phyloP scores from a whole-genome alignment of 2,113 vertebrate species.

The Cephalopholis sonnerati region DNA sequence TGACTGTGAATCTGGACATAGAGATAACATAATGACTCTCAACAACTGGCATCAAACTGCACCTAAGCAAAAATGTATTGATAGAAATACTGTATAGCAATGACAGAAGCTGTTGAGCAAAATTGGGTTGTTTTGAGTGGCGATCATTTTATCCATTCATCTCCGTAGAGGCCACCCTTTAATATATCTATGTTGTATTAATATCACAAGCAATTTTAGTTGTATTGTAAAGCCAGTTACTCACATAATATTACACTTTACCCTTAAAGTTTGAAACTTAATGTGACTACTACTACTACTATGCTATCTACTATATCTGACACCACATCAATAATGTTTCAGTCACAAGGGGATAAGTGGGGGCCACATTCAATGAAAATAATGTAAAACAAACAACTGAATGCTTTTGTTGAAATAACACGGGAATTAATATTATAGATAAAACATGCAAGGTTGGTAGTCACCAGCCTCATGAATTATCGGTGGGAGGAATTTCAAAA shows the following conservation, averaged over 20 bases:
- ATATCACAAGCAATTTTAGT: not conserved
- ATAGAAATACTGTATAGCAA: not conserved
- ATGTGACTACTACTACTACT: too few species aligned
- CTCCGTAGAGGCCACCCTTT: not conserved
- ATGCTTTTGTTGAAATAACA: conserved; percentile 13
- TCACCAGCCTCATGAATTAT: conserved; percentile 47
- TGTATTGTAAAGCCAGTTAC: too few species aligned
- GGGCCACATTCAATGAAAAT: not conserved
- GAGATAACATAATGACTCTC: not conserved
- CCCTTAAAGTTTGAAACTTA: too few species aligned
- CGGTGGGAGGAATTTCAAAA: conserved; percentile 39
- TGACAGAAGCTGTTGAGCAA: not conserved
- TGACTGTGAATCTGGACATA: not conserved
- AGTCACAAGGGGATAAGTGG: not conserved
- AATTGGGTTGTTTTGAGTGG: not conserved
- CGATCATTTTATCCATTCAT: not conserved
- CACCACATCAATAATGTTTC: not conserved
- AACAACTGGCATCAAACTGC: not conserved
- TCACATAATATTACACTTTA: too few species aligned
- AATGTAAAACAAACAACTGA: not conserved
- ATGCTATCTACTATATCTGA: not conserved
- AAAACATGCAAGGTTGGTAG: conserved; percentile 3
- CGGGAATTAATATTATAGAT: conserved; percentile 15
- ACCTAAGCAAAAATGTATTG: too few species aligned
- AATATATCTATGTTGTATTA: not conserved